Percentiles rank a stretch among this genome's conserved stretches.
phyloP scores from a whole-genome alignment of 1,140 invertebrate genomes.

The Sycophila sp. region DNA sequence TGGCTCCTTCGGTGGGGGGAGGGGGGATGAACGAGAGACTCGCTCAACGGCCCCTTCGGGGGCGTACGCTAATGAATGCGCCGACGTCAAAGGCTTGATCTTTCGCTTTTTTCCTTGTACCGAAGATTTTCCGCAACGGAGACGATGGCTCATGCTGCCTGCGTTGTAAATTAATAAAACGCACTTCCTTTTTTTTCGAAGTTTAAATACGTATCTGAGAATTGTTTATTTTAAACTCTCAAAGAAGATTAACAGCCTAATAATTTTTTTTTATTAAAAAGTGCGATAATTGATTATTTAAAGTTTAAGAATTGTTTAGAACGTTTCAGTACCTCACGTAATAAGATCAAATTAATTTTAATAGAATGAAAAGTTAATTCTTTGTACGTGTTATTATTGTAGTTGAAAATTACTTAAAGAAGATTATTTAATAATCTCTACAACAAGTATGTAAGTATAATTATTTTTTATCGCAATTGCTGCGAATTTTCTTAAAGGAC shows the following conservation, averaged over 20 bases:
- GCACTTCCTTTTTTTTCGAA: background rate
- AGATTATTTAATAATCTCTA: too few species aligned
- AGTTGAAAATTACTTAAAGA: too few species aligned
- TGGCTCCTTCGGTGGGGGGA: constrained; percentile 10
- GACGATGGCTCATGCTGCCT: background rate
- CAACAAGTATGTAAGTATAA: too few species aligned
- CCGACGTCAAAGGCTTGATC: background rate
- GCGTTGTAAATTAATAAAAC: constrained; percentile 1
- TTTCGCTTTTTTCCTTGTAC: background rate
- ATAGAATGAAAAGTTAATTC: too few species aligned
- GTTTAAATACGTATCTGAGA: background rate
- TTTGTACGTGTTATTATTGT: too few species aligned
- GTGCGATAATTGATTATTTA: too few species aligned
- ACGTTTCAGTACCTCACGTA: too few species aligned
- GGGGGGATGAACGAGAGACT: too few species aligned
- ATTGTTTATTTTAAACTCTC: background rate
- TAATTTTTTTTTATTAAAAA: background rate
- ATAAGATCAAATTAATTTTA: too few species aligned
- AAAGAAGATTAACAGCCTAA: background rate
- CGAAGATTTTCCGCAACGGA: background rate
- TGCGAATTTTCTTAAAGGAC: too few species aligned
- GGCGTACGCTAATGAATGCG: background rate
- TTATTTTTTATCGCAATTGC: too few species aligned
- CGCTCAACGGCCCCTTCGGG: background rate
- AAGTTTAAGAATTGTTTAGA: too few species aligned